Evolutionary conservation across 2,888 invertebrate genomes (phyloP).

Genomic region (Danaus chrysippus): DNA sequence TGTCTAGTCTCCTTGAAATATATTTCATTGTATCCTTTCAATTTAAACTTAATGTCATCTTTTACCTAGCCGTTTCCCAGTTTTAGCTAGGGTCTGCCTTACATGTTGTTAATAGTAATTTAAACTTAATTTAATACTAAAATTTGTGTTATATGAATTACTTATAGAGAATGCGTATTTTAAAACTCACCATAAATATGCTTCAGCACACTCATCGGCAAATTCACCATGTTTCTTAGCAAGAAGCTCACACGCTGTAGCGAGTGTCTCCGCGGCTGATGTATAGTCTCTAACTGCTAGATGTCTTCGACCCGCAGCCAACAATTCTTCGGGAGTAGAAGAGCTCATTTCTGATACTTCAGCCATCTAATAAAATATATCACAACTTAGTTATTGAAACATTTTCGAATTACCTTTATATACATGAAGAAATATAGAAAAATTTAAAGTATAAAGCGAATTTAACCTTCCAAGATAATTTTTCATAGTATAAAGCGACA

Average conservation of each 20-base stretch:
- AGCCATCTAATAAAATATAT: neutral
- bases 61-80: no score
- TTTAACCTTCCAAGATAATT: no score
- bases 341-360: constrained; percentile 57
- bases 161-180: neutral
- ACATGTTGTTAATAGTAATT: no score
- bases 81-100: no score
- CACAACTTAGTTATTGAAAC: neutral
- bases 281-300: constrained; percentile 86
- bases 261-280: constrained; percentile 85
- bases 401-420: neutral
- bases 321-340: constrained; percentile 77
- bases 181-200: constrained; percentile 87
- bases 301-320: constrained; percentile 87
- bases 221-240: constrained; percentile 88
- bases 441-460: no score
- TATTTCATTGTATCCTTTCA: no score
- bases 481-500: constrained; percentile 53
- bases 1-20: no score
- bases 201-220: constrained; percentile 92
- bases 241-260: constrained; percentile 84
- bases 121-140: no score
- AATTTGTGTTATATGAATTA: neutral
- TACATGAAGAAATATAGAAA: neutral
- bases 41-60: no score